phyloP scores from a whole-genome alignment of 2,888 invertebrate species.

The Smittia sp. region DNA sequence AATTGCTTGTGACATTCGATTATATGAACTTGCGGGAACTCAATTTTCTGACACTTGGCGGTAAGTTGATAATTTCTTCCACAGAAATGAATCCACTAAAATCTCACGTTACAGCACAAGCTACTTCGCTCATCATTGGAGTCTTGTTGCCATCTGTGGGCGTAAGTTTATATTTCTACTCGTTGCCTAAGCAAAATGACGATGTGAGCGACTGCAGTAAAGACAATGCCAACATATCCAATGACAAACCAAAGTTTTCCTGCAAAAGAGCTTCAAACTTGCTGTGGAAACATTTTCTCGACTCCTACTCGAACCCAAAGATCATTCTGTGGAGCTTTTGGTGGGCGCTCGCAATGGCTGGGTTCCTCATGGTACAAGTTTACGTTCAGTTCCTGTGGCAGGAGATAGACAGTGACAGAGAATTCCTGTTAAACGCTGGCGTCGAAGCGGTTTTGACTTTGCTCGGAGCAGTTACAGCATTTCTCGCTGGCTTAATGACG shows the following conservation, averaged over 20 bases:
- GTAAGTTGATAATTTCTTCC: conserved; percentile 52
- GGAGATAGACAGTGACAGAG: conserved; percentile 52
- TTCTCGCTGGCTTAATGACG: conserved; percentile 54
- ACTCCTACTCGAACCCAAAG: conserved; percentile 60
- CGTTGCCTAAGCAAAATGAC: neutral
- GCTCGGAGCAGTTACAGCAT: conserved; percentile 62
- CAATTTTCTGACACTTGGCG: conserved; percentile 65
- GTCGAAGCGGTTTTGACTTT: conserved; percentile 76
- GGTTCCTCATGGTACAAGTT: conserved; percentile 66
- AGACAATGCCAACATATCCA: neutral
- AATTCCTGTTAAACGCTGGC: conserved; percentile 65
- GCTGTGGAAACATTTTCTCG: conserved; percentile 60
- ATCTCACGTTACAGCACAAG: conserved; percentile 55
- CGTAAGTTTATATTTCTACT: conserved; percentile 65
- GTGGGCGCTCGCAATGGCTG: conserved; percentile 72
- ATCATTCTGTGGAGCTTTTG: conserved; percentile 73
- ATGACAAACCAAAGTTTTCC: conserved; percentile 32
- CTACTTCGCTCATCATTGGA: conserved; percentile 57
- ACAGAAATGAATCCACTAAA: neutral
- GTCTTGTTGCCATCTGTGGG: conserved; percentile 62
- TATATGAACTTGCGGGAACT: conserved; percentile 64
- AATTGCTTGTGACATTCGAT: conserved; percentile 61
- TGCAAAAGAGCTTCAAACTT: conserved; percentile 47
- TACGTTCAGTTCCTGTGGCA: conserved; percentile 75
- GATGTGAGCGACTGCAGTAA: neutral